phyloP scores from a whole-genome alignment of 2,888 invertebrate species.

The Dascillus cervinus region DNA sequence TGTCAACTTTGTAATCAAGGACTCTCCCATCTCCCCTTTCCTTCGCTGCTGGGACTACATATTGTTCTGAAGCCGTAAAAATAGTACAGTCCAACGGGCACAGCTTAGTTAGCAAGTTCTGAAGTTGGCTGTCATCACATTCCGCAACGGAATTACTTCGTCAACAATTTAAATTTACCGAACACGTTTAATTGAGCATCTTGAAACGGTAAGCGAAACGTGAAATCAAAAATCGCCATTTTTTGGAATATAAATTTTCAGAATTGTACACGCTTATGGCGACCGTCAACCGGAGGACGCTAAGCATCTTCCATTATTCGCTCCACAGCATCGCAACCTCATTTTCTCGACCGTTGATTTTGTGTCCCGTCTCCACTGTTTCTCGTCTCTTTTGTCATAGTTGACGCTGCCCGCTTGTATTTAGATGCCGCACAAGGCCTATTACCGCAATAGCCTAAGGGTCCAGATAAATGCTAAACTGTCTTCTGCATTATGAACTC shows the following conservation, averaged over 20 bases:
- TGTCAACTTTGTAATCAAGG: conserved; percentile 35
- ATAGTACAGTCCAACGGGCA: conserved; percentile 26
- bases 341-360: conserved; percentile 53
- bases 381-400: conserved; percentile 29
- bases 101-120: conserved; percentile 23
- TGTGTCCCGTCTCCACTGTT: conserved; percentile 34
- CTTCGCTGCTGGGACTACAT: conserved; percentile 22
- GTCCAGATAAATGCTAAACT: conserved; percentile 27
- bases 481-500: conserved; percentile 27
- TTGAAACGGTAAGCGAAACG: too few relatives aligned
- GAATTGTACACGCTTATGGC: too few relatives aligned
- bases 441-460: conserved; percentile 24
- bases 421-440: conserved; percentile 27
- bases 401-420: conserved; percentile 25
- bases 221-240: too few relatives aligned
- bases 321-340: conserved; percentile 46
- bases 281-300: conserved; percentile 28
- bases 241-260: too few relatives aligned
- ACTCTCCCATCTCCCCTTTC: conserved; percentile 25
- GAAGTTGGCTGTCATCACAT: conserved; percentile 24
- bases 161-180: too few relatives aligned
- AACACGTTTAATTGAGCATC: too few relatives aligned
- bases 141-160: conserved; percentile 20
- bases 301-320: conserved; percentile 43
- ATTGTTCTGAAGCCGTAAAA: conserved; percentile 27